Base-by-base conservation (phyloP, 2,888 invertebrate genomes). In the Pedicia rivosa region DNA sequence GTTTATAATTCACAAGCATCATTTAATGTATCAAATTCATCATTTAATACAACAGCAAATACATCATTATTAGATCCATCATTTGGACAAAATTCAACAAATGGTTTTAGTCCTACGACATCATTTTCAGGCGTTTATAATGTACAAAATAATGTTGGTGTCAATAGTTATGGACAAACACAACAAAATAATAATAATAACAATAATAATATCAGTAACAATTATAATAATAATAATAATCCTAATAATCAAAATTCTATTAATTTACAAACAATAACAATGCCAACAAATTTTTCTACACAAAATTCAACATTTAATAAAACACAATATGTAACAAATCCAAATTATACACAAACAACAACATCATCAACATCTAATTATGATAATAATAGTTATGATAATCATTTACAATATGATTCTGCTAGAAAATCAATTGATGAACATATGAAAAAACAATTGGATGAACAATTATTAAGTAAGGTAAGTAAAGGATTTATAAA, bases 401-500 rank as follows among this genome's bases (percentile, higher is more conserved):
- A 24, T 26, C 40, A 36, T 38, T 43, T 27, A 40, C 41, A 32
- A 40, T 35, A 35, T 35, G 35, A 35, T 39, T 36, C 34, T 16
- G 37, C 37, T 17, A 35, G 38, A 25, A 43, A 42, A 40, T 39
- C 42, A n/a, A 40, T 44, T 36, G 48, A 48, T 26, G 47, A 47
- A 19, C 44, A 44, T 35, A 41, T 46, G 38, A 30, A 41, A 29
- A 47, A 47, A 39, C 43, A 45, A 34, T 44, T 45, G 42, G 42
- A 46, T 15, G 48, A 48, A 36, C 45, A 45, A 31, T 45, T 46
- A 35, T 37, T 48, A 36, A 45, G 42, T 20, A 47, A 48, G 46
- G 48, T 48, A 44, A 47, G 47, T 44, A 42, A 47, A 38, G 32
- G 34, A 29, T 15, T 37, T n/a, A 14, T 36, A 16, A 25, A 25